Evolutionary conservation across 2,113 vertebrate genomes (phyloP), one percentile per base, ranked within the genome.

Genomic region (Calyptommatus sinebrachiatus): DNA sequence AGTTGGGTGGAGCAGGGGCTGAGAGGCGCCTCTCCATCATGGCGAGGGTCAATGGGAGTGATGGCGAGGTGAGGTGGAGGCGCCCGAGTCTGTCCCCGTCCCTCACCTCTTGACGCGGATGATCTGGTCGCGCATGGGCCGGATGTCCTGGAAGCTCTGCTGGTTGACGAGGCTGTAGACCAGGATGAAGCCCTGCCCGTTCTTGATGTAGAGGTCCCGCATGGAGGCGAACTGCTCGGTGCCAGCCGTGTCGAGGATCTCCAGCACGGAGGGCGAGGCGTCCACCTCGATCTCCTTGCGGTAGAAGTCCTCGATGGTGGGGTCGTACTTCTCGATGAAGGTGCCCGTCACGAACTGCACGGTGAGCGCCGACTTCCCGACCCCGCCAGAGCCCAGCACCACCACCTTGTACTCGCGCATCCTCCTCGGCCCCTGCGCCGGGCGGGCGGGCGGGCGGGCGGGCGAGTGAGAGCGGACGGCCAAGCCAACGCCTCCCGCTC

Each of bases 321-420:
- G 97, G 95, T 98, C 97, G 89, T 98, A 98, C 93, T 98, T 98
- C 94, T 98, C 97, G 84, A 98, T 98, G 92, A 98, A 98, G 80
- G 97, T 97, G 89, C 97, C 97, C 84, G 97, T 98, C 80, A 98
- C 97, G 80, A 98, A 98, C 95, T 98, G 97, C 91, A 98, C 97
- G 66, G 97, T 98, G 91, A 98, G 96, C 94, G 97, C 97, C 92
- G 97, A 98, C 88, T 98, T 98, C 82, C 97, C 97, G 87, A 98
- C 97, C 91, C 97, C 97, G 81, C 97, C 97, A 95, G 97, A 98
- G 90, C 97, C 97, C 91, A 98, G 95, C 91, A 98, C 97, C 96
- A 98, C 97, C 95, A 98, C 97, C 94, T 98, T 98, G 89, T 98
- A 98, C 96, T 98, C 97, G 86, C 97, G 96, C 97, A 98, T 98